Evolutionary conservation across 2,888 invertebrate genomes (phyloP).

Genomic region (Allolobophora icterica): DNA sequence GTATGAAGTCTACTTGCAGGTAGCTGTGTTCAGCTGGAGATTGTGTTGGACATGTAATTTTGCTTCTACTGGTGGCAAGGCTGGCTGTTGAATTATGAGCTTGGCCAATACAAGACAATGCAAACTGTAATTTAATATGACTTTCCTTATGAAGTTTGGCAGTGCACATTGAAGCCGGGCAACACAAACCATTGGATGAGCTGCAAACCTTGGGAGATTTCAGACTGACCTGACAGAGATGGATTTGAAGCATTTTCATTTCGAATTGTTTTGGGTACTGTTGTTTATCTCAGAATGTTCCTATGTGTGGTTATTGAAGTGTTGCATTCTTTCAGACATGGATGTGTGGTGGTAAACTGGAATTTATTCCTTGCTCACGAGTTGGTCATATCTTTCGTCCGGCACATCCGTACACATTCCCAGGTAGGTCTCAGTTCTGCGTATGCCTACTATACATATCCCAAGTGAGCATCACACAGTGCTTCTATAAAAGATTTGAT

Average conservation of each 20-base stretch:
- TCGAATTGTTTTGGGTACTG: not conserved
- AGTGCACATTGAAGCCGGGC: no score
- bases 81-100: not conserved
- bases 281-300: not conserved
- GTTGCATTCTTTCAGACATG: constrained; percentile 67
- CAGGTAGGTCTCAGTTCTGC: constrained; percentile 68
- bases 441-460: no score
- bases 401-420: constrained; percentile 92
- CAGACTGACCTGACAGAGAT: not conserved
- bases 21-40: not conserved
- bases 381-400: constrained; percentile 93
- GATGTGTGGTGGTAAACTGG: constrained; percentile 87
- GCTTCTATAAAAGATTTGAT: no score
- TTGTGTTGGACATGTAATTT: not conserved
- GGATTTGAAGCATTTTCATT: not conserved
- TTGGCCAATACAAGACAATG: not conserved
- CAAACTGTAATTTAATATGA: not conserved
- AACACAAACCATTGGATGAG: no score
- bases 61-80: not conserved
- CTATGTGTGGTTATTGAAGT: not conserved
- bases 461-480: no score
- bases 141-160: no score
- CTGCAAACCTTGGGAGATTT: no score
- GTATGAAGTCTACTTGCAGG: not conserved
- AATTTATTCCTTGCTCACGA: constrained; percentile 91